Conservation (phyloP, 2,797 vertebrate species). For the Coluber constrictor region DNA sequence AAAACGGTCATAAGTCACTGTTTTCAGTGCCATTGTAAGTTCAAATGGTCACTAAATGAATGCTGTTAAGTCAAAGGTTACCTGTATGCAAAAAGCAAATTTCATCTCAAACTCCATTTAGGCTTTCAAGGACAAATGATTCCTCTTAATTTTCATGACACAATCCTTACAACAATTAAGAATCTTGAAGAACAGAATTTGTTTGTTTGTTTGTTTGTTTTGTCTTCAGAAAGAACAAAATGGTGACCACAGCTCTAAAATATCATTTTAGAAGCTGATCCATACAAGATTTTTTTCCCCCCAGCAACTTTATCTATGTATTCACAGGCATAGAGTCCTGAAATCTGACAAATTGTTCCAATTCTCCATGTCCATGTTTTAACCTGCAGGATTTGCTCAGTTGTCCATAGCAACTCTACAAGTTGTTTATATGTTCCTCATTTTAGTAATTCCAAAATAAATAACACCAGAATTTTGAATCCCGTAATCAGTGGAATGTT, state of each 20-base stretch:
- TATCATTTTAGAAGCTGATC: neutral
- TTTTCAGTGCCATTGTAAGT: neutral
- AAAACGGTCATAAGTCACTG: neutral
- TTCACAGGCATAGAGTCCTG: neutral
- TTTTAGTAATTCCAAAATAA: neutral
- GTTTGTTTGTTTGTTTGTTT: neutral
- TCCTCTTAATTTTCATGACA: neutral
- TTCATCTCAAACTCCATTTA: accelerated
- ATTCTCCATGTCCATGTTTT: neutral
- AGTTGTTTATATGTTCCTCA: neutral
- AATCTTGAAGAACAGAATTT: neutral
- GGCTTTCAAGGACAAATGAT: accelerated
- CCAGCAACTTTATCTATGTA: neutral
- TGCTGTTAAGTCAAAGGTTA: neutral
- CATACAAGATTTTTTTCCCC: too few species aligned
- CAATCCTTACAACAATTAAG: neutral
- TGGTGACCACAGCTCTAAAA: neutral
- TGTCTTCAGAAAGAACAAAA: neutral
- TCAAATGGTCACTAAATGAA: neutral
- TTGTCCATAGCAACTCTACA: neutral
- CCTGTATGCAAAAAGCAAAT: accelerated
- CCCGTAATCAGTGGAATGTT: neutral
- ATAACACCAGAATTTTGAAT: neutral
- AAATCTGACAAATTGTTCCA: neutral
- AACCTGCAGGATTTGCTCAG: neutral